phyloP scores from a whole-genome alignment of 2,797 vertebrate species.

The Mareca penelope region DNA sequence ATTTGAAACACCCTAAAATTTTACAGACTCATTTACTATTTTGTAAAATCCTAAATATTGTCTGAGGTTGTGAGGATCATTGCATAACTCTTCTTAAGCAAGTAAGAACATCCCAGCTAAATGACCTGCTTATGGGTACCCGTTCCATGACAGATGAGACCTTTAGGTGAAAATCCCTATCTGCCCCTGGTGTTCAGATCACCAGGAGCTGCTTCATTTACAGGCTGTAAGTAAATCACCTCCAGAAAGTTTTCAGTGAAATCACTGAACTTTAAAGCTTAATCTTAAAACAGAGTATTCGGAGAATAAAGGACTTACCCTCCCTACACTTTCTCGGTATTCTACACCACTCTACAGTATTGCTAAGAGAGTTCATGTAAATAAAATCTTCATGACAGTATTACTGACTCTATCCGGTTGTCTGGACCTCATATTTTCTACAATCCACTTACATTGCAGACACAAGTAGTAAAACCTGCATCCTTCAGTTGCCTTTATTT shows the following conservation, averaged over 20 bases:
- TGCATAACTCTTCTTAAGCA: background rate
- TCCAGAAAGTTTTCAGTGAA: background rate
- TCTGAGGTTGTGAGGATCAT: background rate
- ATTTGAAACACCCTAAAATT: background rate
- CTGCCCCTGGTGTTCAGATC: background rate
- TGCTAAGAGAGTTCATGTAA: background rate
- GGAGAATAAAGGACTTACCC: background rate
- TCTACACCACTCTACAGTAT: background rate
- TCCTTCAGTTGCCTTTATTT: background rate
- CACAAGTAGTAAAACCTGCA: background rate
- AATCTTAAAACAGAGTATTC: background rate
- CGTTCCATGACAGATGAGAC: background rate
- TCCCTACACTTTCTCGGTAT: background rate
- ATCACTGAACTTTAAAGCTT: background rate
- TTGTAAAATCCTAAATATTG: background rate
- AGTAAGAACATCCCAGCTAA: background rate
- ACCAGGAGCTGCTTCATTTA: background rate
- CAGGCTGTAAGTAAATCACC: background rate
- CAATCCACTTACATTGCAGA: accelerated
- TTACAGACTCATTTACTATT: background rate
- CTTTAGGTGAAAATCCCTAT: background rate
- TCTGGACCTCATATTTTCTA: background rate
- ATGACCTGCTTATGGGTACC: background rate
- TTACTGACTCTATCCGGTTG: background rate
- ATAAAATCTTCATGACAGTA: background rate